These are phyloP conservation scores for Falco novaeseelandiae DNA, from an alignment of 2,797 vertebrate species.

Conservation along the genomic window DNA sequence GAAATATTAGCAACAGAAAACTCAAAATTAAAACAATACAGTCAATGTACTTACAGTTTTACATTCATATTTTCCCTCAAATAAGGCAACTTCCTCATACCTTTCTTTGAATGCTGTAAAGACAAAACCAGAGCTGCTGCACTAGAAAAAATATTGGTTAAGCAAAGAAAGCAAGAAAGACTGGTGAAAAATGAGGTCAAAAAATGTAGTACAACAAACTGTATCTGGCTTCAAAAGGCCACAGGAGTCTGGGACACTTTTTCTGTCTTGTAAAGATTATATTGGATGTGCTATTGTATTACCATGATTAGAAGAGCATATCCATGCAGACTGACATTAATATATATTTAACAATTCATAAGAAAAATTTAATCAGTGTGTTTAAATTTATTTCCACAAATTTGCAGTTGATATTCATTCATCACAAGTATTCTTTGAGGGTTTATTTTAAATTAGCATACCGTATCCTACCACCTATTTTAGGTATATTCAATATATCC, in stretches of 20 bases:
- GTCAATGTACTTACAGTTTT: not conserved
- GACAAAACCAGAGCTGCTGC: not conserved
- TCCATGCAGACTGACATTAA: not conserved
- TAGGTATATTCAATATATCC: not conserved
- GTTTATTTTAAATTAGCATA: not conserved
- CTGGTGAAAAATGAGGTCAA: not conserved
- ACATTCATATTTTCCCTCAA: not conserved
- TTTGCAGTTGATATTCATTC: not conserved
- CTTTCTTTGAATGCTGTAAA: not conserved
- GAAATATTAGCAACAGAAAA: not conserved
- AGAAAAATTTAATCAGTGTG: not conserved
- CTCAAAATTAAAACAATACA: not conserved
- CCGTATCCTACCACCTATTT: not conserved
- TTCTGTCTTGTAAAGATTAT: not conserved
- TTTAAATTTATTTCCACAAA: not conserved
- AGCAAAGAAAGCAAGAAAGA: not conserved
- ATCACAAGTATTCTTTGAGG: not conserved
- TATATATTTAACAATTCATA: not conserved
- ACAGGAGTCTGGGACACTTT: not conserved
- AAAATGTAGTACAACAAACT: not conserved
- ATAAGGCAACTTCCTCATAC: not conserved
- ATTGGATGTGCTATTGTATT: not conserved
- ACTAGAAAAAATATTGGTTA: not conserved
- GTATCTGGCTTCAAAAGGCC: not conserved
- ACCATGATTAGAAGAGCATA: not conserved